Conservation (phyloP, 2,797 vertebrate species). For the Eulemur coronatus region DNA sequence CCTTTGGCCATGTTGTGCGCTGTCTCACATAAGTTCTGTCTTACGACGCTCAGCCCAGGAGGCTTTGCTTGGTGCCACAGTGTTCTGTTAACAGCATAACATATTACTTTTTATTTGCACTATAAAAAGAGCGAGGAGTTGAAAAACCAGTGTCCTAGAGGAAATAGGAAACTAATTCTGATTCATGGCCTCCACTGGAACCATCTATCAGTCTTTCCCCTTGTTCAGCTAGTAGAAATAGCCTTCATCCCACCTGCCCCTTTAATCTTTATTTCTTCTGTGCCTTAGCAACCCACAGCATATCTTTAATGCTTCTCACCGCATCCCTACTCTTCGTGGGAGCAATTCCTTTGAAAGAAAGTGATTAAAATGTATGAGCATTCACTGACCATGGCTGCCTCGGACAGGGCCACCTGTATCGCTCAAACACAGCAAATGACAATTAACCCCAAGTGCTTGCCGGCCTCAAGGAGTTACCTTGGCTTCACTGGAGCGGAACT, state of each 20-base stretch:
- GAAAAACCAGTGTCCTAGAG: conserved; percentile 36
- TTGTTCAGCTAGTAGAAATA: background rate
- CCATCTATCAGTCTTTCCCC: background rate
- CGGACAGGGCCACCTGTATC: background rate
- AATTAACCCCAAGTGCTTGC: background rate
- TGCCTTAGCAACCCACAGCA: background rate
- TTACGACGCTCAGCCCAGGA: background rate
- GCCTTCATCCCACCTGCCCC: background rate
- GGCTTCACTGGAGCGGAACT: background rate
- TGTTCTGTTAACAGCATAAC: background rate
- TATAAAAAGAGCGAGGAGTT: background rate
- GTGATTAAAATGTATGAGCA: conserved; percentile 19
- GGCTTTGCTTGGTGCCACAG: background rate
- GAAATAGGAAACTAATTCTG: background rate
- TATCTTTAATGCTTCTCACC: background rate
- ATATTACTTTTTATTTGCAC: conserved; percentile 43
- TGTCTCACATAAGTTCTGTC: background rate
- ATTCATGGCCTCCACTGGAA: background rate
- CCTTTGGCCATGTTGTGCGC: background rate
- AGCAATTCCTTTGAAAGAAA: conserved; percentile 12
- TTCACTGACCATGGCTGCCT: background rate
- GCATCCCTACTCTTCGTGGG: background rate
- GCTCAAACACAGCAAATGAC: background rate
- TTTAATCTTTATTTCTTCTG: conserved; percentile 33
- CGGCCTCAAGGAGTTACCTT: background rate